Percentiles rank a stretch among this genome's conserved stretches.
Conservation (phyloP, 2,888 invertebrate species). For the Drosophila glabriapex region DNA sequence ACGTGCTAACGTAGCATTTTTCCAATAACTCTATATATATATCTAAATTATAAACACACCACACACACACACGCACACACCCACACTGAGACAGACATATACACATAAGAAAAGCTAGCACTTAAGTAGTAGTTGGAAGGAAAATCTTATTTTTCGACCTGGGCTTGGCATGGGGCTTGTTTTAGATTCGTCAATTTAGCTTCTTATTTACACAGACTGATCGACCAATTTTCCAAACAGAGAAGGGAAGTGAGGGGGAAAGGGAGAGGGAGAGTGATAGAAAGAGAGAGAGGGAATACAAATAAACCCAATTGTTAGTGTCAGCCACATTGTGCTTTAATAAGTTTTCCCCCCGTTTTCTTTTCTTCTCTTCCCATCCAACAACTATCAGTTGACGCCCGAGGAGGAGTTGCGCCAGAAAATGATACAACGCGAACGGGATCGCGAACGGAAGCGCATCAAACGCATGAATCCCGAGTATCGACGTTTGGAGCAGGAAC, state of each 20-base stretch:
- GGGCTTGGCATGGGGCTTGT: slow-evolving; percentile 14
- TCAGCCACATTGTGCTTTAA: slow-evolving; percentile 65
- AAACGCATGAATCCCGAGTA: slow-evolving; percentile 84
- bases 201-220: slow-evolving; percentile 25
- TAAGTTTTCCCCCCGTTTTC: slow-evolving; percentile 15
- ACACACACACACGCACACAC: slow-evolving; percentile 27
- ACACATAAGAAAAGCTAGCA: slow-evolving; percentile 14
- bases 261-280: background rate
- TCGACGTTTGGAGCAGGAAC: slow-evolving; percentile 82
- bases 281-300: slow-evolving; percentile 29
- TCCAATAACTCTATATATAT: slow-evolving; percentile 68
- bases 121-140: slow-evolving; percentile 24
- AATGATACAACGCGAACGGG: slow-evolving; percentile 83
- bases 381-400: slow-evolving; percentile 79
- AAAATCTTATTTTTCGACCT: slow-evolving; percentile 3
- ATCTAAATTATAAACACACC: slow-evolving; percentile 53
- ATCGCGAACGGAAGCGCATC: slow-evolving; percentile 83
- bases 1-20: slow-evolving; percentile 81
- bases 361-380: slow-evolving; percentile 52
- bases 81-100: slow-evolving; percentile 5
- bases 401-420: slow-evolving; percentile 83
- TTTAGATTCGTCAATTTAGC: background rate
- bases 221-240: slow-evolving; percentile 22
- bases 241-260: background rate
- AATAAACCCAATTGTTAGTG: slow-evolving; percentile 37